These are phyloP conservation scores for Origma solitaria DNA, from an alignment of 2,113 vertebrate species.

Conservation along the genomic window DNA sequence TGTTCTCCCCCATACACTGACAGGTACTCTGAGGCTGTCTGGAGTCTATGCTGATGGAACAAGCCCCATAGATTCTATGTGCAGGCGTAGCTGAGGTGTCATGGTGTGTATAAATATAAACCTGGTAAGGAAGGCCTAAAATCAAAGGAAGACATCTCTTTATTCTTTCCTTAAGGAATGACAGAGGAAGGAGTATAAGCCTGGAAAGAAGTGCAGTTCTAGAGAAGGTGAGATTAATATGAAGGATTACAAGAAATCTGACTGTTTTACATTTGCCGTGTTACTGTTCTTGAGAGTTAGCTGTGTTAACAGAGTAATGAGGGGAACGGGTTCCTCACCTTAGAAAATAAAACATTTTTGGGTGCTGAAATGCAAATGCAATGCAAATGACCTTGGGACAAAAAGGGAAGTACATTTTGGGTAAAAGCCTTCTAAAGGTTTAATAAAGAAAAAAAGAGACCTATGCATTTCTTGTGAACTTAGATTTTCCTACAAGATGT, in stretches of 20 bases:
- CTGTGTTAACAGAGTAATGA: not conserved
- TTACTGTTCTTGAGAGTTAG: not conserved
- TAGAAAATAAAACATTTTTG: not conserved
- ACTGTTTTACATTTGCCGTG: not conserved
- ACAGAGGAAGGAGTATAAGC: not conserved
- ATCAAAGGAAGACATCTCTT: not conserved
- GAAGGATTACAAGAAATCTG: not conserved
- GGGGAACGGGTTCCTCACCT: not conserved
- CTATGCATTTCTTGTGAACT: not conserved
- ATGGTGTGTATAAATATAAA: not conserved
- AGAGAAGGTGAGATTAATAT: not conserved
- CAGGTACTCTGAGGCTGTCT: not conserved
- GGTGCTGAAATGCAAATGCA: not conserved
- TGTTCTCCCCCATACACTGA: not conserved
- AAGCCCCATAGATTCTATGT: not conserved
- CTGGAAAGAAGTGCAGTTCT: not conserved
- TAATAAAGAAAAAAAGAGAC: not conserved
- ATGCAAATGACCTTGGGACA: not conserved
- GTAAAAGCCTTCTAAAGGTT: not conserved
- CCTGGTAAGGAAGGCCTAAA: not conserved
- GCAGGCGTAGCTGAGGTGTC: not conserved
- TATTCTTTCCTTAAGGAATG: not conserved
- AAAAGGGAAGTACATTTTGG: not conserved
- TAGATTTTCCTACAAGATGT: not conserved
- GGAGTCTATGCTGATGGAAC: not conserved